Evolutionary conservation across 2,113 vertebrate species (phyloP).

Genomic region (Solenodon paradoxus): DNA sequence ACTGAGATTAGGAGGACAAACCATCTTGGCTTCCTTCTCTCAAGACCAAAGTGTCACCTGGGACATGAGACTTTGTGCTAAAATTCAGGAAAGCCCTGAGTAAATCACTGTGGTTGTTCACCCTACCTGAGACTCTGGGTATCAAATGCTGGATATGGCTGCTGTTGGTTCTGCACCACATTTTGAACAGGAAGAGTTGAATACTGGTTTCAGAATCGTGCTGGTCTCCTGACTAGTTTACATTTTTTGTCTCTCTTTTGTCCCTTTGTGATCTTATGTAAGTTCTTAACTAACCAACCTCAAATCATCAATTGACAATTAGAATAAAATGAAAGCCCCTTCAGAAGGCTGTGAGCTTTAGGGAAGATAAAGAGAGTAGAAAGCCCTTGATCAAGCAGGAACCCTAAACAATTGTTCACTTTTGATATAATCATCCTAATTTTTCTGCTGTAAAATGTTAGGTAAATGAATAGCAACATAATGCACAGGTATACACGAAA

Average conservation of each 20-base stretch:
- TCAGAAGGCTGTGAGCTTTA: background rate
- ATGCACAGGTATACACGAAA: conserved; percentile 9
- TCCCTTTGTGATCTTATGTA: background rate
- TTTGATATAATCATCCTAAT: background rate
- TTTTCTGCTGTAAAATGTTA: conserved; percentile 21
- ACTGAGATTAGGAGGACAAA: background rate
- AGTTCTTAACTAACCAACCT: background rate
- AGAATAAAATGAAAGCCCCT: background rate
- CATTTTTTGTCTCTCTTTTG: background rate
- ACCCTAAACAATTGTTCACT: background rate
- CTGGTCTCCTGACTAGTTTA: background rate
- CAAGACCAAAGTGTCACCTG: background rate
- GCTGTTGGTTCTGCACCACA: background rate
- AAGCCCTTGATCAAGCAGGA: background rate
- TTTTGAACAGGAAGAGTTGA: background rate
- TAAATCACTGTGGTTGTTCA: background rate
- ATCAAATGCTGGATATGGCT: accelerated
- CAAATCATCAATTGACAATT: background rate
- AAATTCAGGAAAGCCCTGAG: background rate
- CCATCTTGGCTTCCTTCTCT: background rate
- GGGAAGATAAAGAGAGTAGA: background rate
- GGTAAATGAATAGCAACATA: background rate
- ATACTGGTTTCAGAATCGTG: background rate
- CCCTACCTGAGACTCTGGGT: background rate
- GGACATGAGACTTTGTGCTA: background rate